A percentile compares a stretch with the other conserved stretches of the same genome.
Conservation (phyloP, 2,888 invertebrate genomes). For the Myopa testacea region DNA sequence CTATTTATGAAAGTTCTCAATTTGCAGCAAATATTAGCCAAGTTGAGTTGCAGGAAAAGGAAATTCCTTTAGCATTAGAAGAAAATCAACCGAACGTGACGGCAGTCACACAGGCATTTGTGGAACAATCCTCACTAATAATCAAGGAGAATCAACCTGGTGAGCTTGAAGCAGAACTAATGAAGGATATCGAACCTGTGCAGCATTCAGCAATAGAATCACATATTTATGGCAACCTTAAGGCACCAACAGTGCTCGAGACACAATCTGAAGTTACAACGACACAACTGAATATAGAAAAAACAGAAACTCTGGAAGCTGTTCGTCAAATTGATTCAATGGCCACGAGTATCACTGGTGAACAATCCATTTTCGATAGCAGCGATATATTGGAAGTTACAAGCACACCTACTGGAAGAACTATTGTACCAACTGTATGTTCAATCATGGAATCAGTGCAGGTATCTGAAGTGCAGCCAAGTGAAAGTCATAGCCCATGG, state of each 20-base stretch:
- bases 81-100: constrained; percentile 39
- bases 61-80: constrained; percentile 59
- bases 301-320: constrained; percentile 60
- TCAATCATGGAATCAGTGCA: constrained; percentile 52
- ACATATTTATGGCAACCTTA: constrained; percentile 67
- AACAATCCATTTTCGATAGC: constrained; percentile 54
- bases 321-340: constrained; percentile 64
- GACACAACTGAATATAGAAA: constrained; percentile 54
- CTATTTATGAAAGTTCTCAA: constrained; percentile 71
- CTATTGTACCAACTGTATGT: constrained; percentile 35
- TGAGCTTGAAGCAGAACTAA: constrained; percentile 75
- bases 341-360: constrained; percentile 51
- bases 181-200: constrained; percentile 59
- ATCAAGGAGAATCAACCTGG: constrained; percentile 74
- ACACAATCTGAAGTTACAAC: constrained; percentile 69
- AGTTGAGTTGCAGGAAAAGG: constrained; percentile 76
- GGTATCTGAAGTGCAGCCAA: constrained; percentile 54
- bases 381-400: constrained; percentile 41
- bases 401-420: constrained; percentile 17
- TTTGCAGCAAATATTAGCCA: constrained; percentile 73
- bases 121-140: constrained; percentile 73
- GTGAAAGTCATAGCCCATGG: constrained; percentile 50
- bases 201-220: constrained; percentile 51
- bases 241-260: constrained; percentile 62
- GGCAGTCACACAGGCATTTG: constrained; percentile 50